Base-by-base conservation (phyloP, 2,113 vertebrate genomes). In the Tinamus guttatus region DNA sequence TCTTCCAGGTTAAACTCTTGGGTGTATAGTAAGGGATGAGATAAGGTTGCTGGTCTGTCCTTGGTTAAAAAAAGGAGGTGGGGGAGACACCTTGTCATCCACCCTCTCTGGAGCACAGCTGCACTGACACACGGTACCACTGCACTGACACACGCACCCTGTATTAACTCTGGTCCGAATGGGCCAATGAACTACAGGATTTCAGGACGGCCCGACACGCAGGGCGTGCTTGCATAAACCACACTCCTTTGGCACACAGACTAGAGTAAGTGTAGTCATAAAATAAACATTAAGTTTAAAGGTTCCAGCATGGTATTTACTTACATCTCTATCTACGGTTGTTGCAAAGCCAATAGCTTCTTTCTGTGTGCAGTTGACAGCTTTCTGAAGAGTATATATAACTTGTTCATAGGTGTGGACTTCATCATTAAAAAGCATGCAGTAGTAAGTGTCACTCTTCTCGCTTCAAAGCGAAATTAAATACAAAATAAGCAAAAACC, bases 371-470 rank as follows among this genome's bases (percentile, higher is more conserved):
- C 99, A 99, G 98, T 97, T 99, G 56, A 99, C 99, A 24, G 99
- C 99, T 96, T 99, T 99, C 97, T 99, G 99, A 93, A 99, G 98
- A 5, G 99, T 99, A 96, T 99, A 99, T 97, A 99, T 99, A 76
- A 99, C 99, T 97, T 99, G 99, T 36, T 99, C 99, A 38, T 99
- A 99, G 5, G 99, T 99, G 95, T 99, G 99, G 69, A 99, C 99
- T 94, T 99, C 99, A 94, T 99, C 99, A 89, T 99, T 99, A 90
- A 99, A 99, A 95, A 99, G 96, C 99, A 99, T 99, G 97, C 99
- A 99, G 95, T 99, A 99, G 95, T 99, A 99, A 38, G 98, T 99
- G 96, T 99, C 99, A 80, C 93, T 98, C 93, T 98, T 98, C 70
- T 98, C 98, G 86, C 99, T 99, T 96, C 74, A 89, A 92, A 95